Evolutionary conservation across 2,113 vertebrate genomes (phyloP), one percentile per base, ranked within the genome.

Genomic region (Gavia stellata): DNA sequence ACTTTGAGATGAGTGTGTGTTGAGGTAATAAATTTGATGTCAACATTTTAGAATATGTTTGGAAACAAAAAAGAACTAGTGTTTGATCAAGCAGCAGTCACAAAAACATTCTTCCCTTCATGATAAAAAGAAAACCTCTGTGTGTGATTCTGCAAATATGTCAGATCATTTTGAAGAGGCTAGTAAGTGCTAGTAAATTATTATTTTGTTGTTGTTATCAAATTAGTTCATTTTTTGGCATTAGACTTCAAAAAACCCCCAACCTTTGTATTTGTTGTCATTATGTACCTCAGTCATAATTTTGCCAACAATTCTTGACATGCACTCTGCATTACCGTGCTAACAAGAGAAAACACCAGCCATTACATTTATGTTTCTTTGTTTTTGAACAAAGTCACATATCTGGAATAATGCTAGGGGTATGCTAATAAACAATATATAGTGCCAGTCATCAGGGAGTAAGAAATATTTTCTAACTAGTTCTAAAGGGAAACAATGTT

Each of bases 381-480:
- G 98, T 98, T 98, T 98, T 98, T 97, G 96, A 97, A 90, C 97
- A 96, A 97, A 98, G 98, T 98, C 97, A 98, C 97, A 97, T 98
- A 98, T 98, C 98, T 98, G 96, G 93, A 98, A 93, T 97, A 97
- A 98, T 98, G 97, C 94, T 97, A 87, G 98, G 91, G 87, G 86
- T 97, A 98, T 98, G 97, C 97, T 98, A 98, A 98, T 98, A 98
- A 98, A 98, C 98, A 98, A 97, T 97, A 97, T 96, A 97, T 98
- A 98, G 97, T 96, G 97, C 95, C 96, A 97, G 98, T 97, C 98
- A 98, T 97, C 93, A 61, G 98, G 98, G 98, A 98, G 98, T 95
- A 97, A 98, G 98, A 98, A 98, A 98, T 98, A 98, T 98, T 97
- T 98, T 97, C 98, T 98, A 98, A 98, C 98, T 98, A 98, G 98